These are phyloP conservation scores for Saguinus midas DNA, from an alignment of 2,113 vertebrate genomes.

Conservation along the genomic window DNA sequence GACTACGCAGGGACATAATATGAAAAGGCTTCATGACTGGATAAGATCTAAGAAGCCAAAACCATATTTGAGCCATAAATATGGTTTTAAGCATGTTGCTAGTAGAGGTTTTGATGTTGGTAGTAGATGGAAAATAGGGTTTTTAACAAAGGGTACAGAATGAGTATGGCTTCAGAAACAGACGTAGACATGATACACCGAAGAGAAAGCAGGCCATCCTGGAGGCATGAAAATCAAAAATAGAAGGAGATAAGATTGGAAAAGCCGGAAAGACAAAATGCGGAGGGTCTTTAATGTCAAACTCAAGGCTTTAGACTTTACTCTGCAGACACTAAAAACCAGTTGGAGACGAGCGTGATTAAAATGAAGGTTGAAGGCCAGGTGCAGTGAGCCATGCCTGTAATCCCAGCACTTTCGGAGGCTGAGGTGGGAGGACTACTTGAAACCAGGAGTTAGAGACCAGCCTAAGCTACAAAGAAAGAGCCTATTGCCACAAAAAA, in stretches of 20 bases:
- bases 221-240: background rate
- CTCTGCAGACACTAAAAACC: background rate
- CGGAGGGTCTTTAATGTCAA: background rate
- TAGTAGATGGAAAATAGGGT: background rate
- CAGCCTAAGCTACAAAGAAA: background rate
- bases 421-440: background rate
- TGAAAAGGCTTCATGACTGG: constrained; percentile 14
- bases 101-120: background rate
- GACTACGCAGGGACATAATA: background rate
- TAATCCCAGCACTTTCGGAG: background rate
- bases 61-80: background rate
- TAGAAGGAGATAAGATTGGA: background rate
- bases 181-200: background rate
- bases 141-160: background rate
- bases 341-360: background rate
- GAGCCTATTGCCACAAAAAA: background rate
- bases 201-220: background rate
- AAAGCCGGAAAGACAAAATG: background rate
- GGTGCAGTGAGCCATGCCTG: background rate
- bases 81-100: background rate
- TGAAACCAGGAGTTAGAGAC: background rate
- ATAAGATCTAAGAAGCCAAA: background rate
- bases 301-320: background rate
- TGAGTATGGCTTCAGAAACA: background rate
- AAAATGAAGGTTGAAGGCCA: background rate